Evolutionary conservation across 2,888 invertebrate genomes (phyloP), one percentile per base, ranked within the genome.

Genomic region (Heteromyza rotundicornis): DNA sequence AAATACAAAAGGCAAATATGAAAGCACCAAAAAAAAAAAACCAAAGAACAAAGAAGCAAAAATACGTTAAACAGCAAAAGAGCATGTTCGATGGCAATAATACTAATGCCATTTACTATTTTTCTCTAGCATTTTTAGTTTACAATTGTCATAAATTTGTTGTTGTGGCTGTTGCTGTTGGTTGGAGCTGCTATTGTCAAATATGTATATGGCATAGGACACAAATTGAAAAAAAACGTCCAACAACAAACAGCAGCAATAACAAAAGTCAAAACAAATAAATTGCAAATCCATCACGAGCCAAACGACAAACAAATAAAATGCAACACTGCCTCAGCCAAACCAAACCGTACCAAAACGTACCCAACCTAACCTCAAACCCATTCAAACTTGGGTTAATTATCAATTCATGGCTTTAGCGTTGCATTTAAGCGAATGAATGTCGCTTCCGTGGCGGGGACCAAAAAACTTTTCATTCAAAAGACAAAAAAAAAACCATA

Each of bases 141-240:
- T 59, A 60, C 76, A 77, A 74, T 74, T 74, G 77, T 77, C 74
- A 74, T 74, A 74, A 74, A 77, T 77, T 74, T 77, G 75, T 73
- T 75, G 77, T 74, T 73, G 71, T 60, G 63, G 63, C 62, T 51
- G 22, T 51, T 52, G 17, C 24, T 52, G 36, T 40, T 40, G 17
- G n/a, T 49, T 35, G 7, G 16, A 16, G 27, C 35, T 35, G 35
- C 35, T n/a, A 35, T 35, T 57, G 49, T 51, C 51, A 51, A 36
- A 76, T 73, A 72, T 75, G 17, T 65, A 65, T 60, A 54, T 60
- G 68, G 58, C 63, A 65, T 57, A 71, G 77, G 73, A 69, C 74
- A 74, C 75, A 77, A 76, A 77, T 77, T 75, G 14, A 40, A 40
- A n/a, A 10, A 40, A n/a, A 40, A 40, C 40, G 14, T 10, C 40